These are phyloP conservation scores for Antheraea yamamai DNA, from an alignment of 2,888 invertebrate species.

Conservation along the genomic window DNA sequence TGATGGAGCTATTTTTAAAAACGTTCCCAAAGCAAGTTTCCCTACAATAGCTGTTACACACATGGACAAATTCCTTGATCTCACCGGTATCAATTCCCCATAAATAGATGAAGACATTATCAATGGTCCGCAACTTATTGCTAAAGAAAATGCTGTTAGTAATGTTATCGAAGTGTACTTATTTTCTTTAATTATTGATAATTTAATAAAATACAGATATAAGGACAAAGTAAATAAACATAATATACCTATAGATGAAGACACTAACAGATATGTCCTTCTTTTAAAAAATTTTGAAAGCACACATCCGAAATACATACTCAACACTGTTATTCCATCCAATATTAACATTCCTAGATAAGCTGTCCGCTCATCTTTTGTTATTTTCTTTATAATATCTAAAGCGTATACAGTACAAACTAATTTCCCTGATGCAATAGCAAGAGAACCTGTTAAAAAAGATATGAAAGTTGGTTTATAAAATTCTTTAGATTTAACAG, in stretches of 20 bases:
- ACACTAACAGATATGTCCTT: slow-evolving; percentile 38
- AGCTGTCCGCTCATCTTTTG: slow-evolving; percentile 40
- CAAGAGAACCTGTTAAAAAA: slow-evolving; percentile 29
- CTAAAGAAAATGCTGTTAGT: slow-evolving; percentile 39
- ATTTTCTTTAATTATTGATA: slow-evolving; percentile 37
- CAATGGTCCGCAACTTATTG: slow-evolving; percentile 46
- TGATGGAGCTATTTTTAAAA: slow-evolving; percentile 41
- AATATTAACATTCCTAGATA: slow-evolving; percentile 52
- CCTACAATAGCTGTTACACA: slow-evolving; percentile 27
- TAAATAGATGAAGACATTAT: slow-evolving; percentile 37
- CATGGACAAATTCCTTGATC: slow-evolving; percentile 38
- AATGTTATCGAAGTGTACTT: slow-evolving; percentile 36
- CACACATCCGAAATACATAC: slow-evolving; percentile 43
- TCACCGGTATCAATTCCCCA: slow-evolving; percentile 43
- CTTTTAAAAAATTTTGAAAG: slow-evolving; percentile 39
- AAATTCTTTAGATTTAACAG: slow-evolving; percentile 35
- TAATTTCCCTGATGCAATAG: slow-evolving; percentile 45
- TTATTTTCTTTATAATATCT: slow-evolving; percentile 52
- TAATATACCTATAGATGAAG: slow-evolving; percentile 33
- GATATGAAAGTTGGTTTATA: slow-evolving; percentile 45
- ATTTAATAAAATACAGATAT: slow-evolving; percentile 39
- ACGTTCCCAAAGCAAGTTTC: slow-evolving; percentile 25
- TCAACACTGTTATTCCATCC: slow-evolving; percentile 50
- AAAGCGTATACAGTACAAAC: slow-evolving; percentile 47
- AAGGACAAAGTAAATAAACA: slow-evolving; percentile 39